Evolutionary conservation across 2,888 invertebrate species (phyloP).

Genomic region (Drosophila eohydei): DNA sequence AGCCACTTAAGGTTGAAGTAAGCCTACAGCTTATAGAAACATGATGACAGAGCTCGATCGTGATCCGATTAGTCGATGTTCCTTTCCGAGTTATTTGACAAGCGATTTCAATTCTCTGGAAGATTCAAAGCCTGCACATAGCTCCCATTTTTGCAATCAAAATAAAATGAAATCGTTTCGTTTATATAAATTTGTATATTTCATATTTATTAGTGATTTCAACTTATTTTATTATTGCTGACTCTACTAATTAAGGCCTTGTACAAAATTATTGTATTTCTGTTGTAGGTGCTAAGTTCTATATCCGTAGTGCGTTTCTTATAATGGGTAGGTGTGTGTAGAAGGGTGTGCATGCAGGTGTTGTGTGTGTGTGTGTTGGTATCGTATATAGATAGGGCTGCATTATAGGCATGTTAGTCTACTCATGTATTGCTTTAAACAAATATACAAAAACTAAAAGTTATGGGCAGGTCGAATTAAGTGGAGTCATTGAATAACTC

Average conservation of each 20-base stretch:
- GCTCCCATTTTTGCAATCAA: neutral
- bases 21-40: no score
- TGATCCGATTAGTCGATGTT: neutral
- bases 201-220: slow-evolving; percentile 76
- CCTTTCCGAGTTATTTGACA: neutral
- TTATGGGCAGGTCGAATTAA: slow-evolving; percentile 16
- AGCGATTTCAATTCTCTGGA: neutral
- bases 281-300: slow-evolving; percentile 72
- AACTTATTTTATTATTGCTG: slow-evolving; percentile 78
- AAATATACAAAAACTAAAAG: slow-evolving; percentile 57
- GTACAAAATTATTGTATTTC: slow-evolving; percentile 79
- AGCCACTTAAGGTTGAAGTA: no score
- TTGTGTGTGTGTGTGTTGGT: slow-evolving; percentile 30
- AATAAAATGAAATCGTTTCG: neutral
- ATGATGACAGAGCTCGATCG: neutral
- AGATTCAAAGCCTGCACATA: neutral
- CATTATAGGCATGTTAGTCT: slow-evolving; percentile 55
- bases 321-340: slow-evolving; percentile 22
- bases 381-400: slow-evolving; percentile 30
- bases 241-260: slow-evolving; percentile 81
- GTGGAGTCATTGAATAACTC: slow-evolving; percentile 43
- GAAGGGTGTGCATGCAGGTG: slow-evolving; percentile 3
- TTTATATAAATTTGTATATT: slow-evolving; percentile 53
- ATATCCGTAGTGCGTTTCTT: slow-evolving; percentile 58
- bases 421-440: slow-evolving; percentile 51